Conservation (phyloP, 2,797 vertebrate genomes). For the Nannoperca obscura region DNA sequence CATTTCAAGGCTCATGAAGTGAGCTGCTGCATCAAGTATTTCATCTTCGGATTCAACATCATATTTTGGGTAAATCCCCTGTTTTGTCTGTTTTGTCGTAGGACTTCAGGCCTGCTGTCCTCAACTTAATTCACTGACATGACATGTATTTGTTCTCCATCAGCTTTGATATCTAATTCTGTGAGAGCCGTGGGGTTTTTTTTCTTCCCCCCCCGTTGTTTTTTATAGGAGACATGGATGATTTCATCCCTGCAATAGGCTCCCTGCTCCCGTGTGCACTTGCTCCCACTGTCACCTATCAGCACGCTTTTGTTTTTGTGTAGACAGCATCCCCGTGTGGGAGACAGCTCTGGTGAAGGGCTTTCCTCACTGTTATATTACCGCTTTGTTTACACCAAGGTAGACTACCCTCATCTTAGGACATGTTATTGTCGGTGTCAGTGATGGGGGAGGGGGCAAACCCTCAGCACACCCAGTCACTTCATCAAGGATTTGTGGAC, state of each 20-base stretch:
- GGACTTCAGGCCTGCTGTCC: constrained; percentile 37
- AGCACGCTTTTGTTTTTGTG: constrained; percentile 52
- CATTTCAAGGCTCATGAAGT: constrained; percentile 99
- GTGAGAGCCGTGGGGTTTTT: background rate
- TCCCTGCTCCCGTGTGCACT: constrained; percentile 53
- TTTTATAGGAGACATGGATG: background rate
- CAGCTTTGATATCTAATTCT: background rate
- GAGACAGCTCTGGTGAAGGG: background rate
- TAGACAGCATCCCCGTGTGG: constrained; percentile 17
- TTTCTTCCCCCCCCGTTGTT: background rate
- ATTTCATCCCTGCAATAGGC: constrained; percentile 21
- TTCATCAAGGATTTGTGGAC: background rate
- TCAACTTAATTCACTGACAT: background rate
- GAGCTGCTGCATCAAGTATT: constrained; percentile 99
- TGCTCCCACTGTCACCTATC: constrained; percentile 50
- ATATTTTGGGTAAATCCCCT: constrained; percentile 96
- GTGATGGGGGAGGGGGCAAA: background rate
- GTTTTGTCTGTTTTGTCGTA: constrained; percentile 7
- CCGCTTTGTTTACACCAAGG: background rate
- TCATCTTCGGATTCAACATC: constrained; percentile 99
- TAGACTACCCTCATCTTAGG: background rate
- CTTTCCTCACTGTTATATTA: background rate
- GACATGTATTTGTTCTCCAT: background rate
- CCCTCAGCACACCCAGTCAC: background rate
- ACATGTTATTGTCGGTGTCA: background rate